Evolutionary conservation across 2,888 invertebrate species (phyloP).

Genomic region (Dryococelus australis): DNA sequence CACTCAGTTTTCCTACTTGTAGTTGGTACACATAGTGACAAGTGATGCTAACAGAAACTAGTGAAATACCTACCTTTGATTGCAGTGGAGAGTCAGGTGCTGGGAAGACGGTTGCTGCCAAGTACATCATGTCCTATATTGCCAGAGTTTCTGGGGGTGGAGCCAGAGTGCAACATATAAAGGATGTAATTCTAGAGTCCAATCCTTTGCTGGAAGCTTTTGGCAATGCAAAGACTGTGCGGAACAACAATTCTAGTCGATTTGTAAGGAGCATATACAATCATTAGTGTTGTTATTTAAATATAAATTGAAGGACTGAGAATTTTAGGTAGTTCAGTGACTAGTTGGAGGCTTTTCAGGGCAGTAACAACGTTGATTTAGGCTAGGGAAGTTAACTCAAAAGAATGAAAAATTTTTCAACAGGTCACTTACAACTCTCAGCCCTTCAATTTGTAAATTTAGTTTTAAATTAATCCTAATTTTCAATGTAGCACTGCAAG

Average conservation of each 20-base stretch:
- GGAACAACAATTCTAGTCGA: slow-evolving; percentile 72
- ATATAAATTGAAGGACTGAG: neutral
- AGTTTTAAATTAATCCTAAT: no score
- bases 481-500: no score
- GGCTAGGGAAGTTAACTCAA: no score
- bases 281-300: neutral
- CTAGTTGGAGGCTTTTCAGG: no score
- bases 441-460: no score
- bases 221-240: slow-evolving; percentile 72
- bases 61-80: slow-evolving; percentile 24
- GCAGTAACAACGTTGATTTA: no score
- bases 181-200: slow-evolving; percentile 72
- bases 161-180: slow-evolving; percentile 67
- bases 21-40: no score
- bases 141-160: slow-evolving; percentile 71
- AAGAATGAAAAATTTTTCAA: no score
- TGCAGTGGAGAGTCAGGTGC: slow-evolving; percentile 72
- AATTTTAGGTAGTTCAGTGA: no score
- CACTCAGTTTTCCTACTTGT: no score
- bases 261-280: slow-evolving; percentile 62
- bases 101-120: slow-evolving; percentile 73
- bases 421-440: no score
- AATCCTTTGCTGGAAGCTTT: slow-evolving; percentile 74
- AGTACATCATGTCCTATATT: slow-evolving; percentile 72
- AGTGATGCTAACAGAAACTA: no score